Conservation (phyloP, 2,113 vertebrate species). For the Toxotes jaculatrix region DNA sequence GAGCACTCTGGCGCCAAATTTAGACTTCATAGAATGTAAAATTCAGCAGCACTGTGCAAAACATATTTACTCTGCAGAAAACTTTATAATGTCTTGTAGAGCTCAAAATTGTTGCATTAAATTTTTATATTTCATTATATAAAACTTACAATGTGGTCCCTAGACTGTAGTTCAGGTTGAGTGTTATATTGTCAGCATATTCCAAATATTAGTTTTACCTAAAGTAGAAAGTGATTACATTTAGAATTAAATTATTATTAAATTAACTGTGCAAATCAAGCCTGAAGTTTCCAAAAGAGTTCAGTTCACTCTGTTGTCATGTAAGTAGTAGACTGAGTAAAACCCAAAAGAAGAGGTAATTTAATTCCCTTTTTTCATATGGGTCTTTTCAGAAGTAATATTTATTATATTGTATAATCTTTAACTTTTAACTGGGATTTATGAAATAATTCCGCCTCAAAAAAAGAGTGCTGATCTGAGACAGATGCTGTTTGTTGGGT, state of each 20-base stretch:
- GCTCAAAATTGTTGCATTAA: background rate
- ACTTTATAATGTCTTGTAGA: background rate
- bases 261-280: too few relatives aligned
- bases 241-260: too few relatives aligned
- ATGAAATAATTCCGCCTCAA: background rate
- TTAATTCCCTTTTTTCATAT: constrained; percentile 16
- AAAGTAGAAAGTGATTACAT: too few relatives aligned
- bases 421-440: background rate
- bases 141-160: background rate
- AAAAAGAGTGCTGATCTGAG: constrained; percentile 10
- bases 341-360: background rate
- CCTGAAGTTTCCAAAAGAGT: background rate
- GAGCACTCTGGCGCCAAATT: constrained; percentile 38
- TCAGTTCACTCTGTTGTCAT: background rate
- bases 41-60: constrained; percentile 15
- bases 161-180: background rate
- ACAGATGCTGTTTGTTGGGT: constrained; percentile 20
- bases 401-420: constrained; percentile 14
- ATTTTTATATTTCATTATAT: background rate
- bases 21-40: constrained; percentile 30
- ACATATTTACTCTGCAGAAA: constrained; percentile 23
- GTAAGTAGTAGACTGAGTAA: constrained; percentile 1
- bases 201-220: background rate
- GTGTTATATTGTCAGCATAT: background rate
- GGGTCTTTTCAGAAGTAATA: constrained; percentile 8